These are phyloP conservation scores for Hyphantria cunea DNA, from an alignment of 1,140 invertebrate genomes.

Conservation along the genomic window DNA sequence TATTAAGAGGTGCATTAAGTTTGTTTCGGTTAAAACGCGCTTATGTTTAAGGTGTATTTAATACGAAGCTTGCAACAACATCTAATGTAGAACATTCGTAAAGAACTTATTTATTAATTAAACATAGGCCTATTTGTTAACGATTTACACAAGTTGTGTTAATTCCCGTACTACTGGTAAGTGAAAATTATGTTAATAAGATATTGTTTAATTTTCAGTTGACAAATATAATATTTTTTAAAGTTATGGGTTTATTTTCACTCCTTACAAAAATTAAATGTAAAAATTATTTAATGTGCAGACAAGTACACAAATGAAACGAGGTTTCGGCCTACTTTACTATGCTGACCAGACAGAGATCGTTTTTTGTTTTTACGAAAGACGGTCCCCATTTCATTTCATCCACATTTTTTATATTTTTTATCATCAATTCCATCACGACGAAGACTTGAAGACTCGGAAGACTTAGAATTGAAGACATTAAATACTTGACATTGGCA, in stretches of 20 bases:
- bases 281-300: no score
- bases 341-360: no score
- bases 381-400: no score
- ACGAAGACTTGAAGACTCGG: no score
- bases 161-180: constrained; percentile 64
- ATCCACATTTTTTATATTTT: no score
- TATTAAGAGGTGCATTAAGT: constrained; percentile 68
- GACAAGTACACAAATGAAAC: no score
- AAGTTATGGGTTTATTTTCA: constrained; percentile 45
- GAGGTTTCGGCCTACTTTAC: no score
- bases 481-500: no score
- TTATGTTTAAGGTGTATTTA: constrained; percentile 43
- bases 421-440: no score
- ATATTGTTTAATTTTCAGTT: constrained; percentile 79
- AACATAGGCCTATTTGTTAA: constrained; percentile 67
- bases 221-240: constrained; percentile 80
- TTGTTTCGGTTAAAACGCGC: constrained; percentile 47
- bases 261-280: neutral
- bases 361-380: no score
- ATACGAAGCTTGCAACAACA: constrained; percentile 42
- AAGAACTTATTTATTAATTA: constrained; percentile 53
- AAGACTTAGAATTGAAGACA: no score
- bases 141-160: constrained; percentile 58
- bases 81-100: constrained; percentile 32
- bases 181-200: constrained; percentile 45